Evolutionary conservation across 2,113 vertebrate species (phyloP).

Genomic region (Ancistrus triradiatus): DNA sequence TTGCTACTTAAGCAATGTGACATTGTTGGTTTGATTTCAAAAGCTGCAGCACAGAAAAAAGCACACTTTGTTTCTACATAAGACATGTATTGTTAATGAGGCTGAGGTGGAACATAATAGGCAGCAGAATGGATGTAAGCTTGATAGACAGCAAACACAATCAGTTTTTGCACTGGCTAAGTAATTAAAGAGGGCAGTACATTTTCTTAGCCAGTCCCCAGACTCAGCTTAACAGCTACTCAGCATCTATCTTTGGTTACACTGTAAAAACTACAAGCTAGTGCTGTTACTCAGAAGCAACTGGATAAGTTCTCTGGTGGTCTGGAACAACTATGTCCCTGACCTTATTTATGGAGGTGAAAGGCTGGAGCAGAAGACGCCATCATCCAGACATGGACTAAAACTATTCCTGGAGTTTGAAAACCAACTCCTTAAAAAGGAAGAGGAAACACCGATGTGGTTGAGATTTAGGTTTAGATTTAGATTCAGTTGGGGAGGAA

Average conservation of each 20-base stretch:
- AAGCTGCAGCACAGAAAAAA: too few species aligned
- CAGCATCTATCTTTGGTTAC: constrained; percentile 52
- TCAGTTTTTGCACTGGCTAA: constrained; percentile 43
- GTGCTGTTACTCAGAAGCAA: constrained; percentile 52
- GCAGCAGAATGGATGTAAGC: constrained; percentile 44
- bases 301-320: constrained; percentile 54
- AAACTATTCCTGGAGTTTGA: constrained; percentile 52
- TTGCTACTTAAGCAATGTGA: too few species aligned
- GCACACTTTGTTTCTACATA: too few species aligned
- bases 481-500: constrained; percentile 11
- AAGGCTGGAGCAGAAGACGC: constrained; percentile 36
- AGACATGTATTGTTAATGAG: constrained; percentile 29
- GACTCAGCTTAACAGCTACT: constrained; percentile 17
- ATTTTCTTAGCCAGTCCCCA: constrained; percentile 26
- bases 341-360: constrained; percentile 47
- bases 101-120: constrained; percentile 47
- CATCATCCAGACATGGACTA: constrained; percentile 14
- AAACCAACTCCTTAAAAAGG: constrained; percentile 35
- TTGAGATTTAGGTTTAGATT: constrained; percentile 31
- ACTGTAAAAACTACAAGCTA: constrained; percentile 37
- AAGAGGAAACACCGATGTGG: neutral
- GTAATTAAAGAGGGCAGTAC: constrained; percentile 41
- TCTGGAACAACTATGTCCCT: constrained; percentile 55
- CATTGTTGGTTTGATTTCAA: too few species aligned
- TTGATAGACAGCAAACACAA: constrained; percentile 55